Evolutionary conservation across 2,888 invertebrate species (phyloP), one percentile per base, ranked within the genome.

Genomic region (Anorthoa munda): DNA sequence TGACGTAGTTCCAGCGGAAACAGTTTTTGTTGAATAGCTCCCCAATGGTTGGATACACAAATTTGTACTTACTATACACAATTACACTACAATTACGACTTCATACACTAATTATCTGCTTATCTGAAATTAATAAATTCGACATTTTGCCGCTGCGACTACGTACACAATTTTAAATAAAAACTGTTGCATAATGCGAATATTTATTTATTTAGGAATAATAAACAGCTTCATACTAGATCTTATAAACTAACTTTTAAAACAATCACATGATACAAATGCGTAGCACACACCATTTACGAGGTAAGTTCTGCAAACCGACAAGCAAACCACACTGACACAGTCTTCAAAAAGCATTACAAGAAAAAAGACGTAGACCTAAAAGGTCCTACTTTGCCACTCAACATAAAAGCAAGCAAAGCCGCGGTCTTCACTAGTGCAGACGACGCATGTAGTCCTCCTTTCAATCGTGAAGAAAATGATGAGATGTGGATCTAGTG

Each of bases 391-490:
- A 71, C 46, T 63, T 70, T 75, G 64, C 58, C 76, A 64, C 63
- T 76, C 63, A 64, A 64, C 70, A 39, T 76, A 76, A 76, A 75
- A 70, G 58, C 65, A 72, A 77, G 61, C 26, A 17, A 59, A 26
- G 17, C 63, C 46, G 7, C 21, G 11, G 15, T 46, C 18, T 31
- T n/a, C 51, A 50, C 48, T 61, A 74, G 67, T 66, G 12, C 11
- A 65, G 55, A 72, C 53, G 68, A 31, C 58, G 66, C 51, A 64
- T 58, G 66, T 50, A 60, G 50, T 61, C 60, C 23, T 60, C 60
- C 60, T 55, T 81, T 72, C 75, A 79, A 76, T 83, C 70, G 66
- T 58, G 48, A 70, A 72, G 46, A 67, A 73, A 73, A 73, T 75
- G 65, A 86, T 71, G 66, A 75, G 69, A 2, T 73, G 71, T 61